Evolutionary conservation across 2,888 invertebrate species (phyloP).

Genomic region (Nephrocerus scutellatus): DNA sequence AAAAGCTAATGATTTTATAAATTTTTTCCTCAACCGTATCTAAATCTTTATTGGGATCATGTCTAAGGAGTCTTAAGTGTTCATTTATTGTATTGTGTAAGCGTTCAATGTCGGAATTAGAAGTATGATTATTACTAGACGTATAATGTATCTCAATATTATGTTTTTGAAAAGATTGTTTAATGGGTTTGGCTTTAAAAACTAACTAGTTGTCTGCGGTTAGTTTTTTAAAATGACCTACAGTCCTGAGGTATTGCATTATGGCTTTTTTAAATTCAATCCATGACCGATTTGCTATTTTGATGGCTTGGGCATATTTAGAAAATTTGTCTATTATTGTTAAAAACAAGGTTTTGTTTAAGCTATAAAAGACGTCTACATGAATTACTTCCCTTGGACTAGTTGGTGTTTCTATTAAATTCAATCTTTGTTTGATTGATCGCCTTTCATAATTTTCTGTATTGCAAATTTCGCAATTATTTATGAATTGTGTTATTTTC

Average conservation of each 20-base stretch:
- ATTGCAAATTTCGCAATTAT: constrained; percentile 7
- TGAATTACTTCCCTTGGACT: constrained; percentile 26
- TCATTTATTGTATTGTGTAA: constrained; percentile 24
- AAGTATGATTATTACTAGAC: constrained; percentile 17
- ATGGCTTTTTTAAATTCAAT: constrained; percentile 19
- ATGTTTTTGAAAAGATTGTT: constrained; percentile 12
- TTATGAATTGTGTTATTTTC: too few relatives aligned
- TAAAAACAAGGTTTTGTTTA: constrained; percentile 20
- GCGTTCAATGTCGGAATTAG: constrained; percentile 20
- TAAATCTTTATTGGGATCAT: constrained; percentile 16
- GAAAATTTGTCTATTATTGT: constrained; percentile 27
- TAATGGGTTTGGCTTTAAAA: constrained; percentile 19
- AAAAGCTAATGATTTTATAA: constrained; percentile 19
- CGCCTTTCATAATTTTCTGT: constrained; percentile 12
- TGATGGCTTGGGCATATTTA: constrained; percentile 23
- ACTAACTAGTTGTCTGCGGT: constrained; percentile 21
- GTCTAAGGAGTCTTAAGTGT: constrained; percentile 21
- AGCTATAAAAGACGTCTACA: constrained; percentile 20
- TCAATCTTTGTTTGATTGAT: constrained; percentile 17
- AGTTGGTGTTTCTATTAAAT: constrained; percentile 23
- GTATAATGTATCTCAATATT: constrained; percentile 20
- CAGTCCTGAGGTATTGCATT: constrained; percentile 15
- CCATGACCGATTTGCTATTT: constrained; percentile 18
- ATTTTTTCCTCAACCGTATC: constrained; percentile 19
- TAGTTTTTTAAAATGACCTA: constrained; percentile 17